Evolutionary conservation across 2,888 invertebrate species (phyloP), one percentile per base, ranked within the genome.

Genomic region (Ptychoptera albimana): DNA sequence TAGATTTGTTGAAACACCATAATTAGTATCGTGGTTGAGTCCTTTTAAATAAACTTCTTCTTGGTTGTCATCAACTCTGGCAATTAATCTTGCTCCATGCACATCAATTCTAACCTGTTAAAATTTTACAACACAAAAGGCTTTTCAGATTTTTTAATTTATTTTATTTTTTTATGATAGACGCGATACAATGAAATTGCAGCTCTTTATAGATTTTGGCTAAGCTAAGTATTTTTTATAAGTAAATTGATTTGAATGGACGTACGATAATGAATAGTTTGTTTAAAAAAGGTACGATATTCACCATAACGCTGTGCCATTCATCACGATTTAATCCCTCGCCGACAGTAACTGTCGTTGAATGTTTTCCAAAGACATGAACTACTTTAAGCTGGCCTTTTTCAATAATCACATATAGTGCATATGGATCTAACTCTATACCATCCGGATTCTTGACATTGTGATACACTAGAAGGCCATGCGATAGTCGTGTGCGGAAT

Each of bases 361-460:
- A 76, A 59, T 82, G 82, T 60, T 88, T 87, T 4, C 88, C 88
- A 60, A 88, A 89, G 23, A 89, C 87, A 60, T 91, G 89, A 8
- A 89, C 88, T 45, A 91, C 86, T 72, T 89, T 89, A 13, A 91
- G 67, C 65, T 88, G 86, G 13, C 89, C 91, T 60, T 89, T 89
- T 61, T 89, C 88, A 15, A 91, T 85, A 57, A 89, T 89, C 34
- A 91, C 83, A 61, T 91, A 91, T 14, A 91, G 68, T 39, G 91
- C 91, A 58, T 91, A 91, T 0, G 88, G 87, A 54, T 86, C 85
- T 60, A 89, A 74, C 56, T 77, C 74, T 46, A 74, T 68, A 48
- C 82, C 80, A 43, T 81, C 77, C 7, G 86, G 86, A 60, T 87
- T 84, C 62, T 87, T 86, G 16, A 89, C 87, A 59, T 89, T 88